Percentiles rank a stretch among this genome's conserved stretches.
These are phyloP conservation scores for Dendroctonus ponderosae DNA, from an alignment of 1,140 invertebrate species.

Conservation along the genomic window DNA sequence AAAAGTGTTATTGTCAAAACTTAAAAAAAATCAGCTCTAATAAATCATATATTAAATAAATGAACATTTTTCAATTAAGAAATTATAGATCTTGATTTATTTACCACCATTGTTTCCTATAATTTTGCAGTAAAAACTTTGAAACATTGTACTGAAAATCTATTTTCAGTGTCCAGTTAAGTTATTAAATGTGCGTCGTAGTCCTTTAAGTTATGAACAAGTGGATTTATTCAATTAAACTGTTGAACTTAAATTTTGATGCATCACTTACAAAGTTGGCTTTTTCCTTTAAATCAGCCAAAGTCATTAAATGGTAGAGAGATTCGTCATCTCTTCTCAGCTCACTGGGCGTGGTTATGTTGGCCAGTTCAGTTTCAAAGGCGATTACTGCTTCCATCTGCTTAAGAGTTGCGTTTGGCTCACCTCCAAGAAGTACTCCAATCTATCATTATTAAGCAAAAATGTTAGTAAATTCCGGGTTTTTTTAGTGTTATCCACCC, in stretches of 20 bases:
- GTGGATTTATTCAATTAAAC: no score
- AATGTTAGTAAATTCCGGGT: no score
- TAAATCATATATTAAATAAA: background rate
- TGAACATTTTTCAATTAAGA: no score
- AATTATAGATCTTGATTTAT: no score
- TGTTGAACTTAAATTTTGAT: background rate
- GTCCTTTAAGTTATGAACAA: no score
- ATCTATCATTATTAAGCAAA: conserved; percentile 53
- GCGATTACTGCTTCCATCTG: conserved; percentile 79
- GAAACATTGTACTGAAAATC: no score
- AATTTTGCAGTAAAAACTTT: no score
- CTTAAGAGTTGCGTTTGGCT: conserved; percentile 68
- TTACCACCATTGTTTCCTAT: no score
- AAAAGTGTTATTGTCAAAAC: conserved; percentile 40
- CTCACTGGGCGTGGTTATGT: conserved; percentile 84
- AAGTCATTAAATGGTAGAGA: conserved; percentile 82
- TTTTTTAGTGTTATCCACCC: no score
- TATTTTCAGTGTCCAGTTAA: no score
- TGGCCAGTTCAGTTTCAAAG: conserved; percentile 84
- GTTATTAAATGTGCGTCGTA: no score
- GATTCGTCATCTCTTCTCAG: conserved; percentile 86
- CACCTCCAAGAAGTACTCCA: conserved; percentile 81
- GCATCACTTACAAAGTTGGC: conserved; percentile 72
- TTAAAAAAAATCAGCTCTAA: background rate
- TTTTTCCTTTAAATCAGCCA: conserved; percentile 71